Percentiles rank a stretch among this genome's conserved stretches.
These are phyloP conservation scores for Strigamia maritima DNA, from an alignment of 2,888 invertebrate genomes.

Conservation along the genomic window DNA sequence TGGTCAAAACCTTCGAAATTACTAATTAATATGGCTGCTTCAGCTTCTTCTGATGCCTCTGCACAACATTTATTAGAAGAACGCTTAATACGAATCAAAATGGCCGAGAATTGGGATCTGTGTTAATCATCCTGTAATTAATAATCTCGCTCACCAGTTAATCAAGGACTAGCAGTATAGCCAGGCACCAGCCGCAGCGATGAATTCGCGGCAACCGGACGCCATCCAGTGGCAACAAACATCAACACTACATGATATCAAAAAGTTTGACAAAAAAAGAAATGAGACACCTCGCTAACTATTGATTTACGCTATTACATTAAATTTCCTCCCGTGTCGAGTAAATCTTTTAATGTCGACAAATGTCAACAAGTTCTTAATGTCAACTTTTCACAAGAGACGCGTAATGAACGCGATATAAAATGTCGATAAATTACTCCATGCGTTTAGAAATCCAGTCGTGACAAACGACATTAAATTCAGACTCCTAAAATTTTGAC, in stretches of 20 bases:
- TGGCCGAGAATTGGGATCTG: no score
- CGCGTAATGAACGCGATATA: not conserved
- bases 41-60: no score
- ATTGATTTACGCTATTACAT: constrained; percentile 1
- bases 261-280: not conserved
- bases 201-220: not conserved
- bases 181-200: not conserved
- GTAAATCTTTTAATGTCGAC: not conserved
- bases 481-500: not conserved
- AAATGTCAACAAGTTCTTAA: constrained; percentile 27
- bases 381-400: constrained; percentile 13
- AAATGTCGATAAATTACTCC: constrained; percentile 2
- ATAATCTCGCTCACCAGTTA: not conserved
- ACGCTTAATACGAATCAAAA: not conserved
- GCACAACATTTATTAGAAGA: no score
- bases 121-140: not conserved
- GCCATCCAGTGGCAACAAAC: constrained; percentile 12
- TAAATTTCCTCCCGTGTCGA: not conserved
- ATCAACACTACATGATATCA: not conserved
- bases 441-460: not conserved
- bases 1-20: not conserved
- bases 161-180: not conserved
- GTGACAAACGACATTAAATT: not conserved
- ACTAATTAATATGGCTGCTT: no score
- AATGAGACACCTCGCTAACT: not conserved